Evolutionary conservation across 2,888 invertebrate species (phyloP).

Genomic region (Orchesella flavescens): DNA sequence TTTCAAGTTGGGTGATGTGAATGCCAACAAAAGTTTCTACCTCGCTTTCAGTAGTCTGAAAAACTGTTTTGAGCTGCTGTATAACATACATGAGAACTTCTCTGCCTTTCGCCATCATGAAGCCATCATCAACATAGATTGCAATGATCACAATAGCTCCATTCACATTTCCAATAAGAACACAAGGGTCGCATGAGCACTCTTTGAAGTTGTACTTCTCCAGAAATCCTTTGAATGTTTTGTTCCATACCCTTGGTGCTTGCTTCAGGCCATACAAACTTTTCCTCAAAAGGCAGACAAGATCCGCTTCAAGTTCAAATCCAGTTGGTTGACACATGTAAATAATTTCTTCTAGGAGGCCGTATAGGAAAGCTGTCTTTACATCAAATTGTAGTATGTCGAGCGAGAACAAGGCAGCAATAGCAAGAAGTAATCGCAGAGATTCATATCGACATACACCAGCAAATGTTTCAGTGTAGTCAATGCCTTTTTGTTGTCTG

Average conservation of each 20-base stretch:
- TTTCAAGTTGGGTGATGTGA: neutral
- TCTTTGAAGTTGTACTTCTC: slow-evolving; percentile 34
- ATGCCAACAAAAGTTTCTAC: slow-evolving; percentile 34
- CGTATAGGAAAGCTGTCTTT: slow-evolving; percentile 53
- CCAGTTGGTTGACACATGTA: slow-evolving; percentile 65
- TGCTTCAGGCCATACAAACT: slow-evolving; percentile 69
- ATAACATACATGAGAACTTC: neutral
- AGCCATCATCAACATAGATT: slow-evolving; percentile 11
- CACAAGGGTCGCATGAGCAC: slow-evolving; percentile 53
- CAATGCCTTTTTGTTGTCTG: slow-evolving; percentile 50
- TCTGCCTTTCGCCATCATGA: too few relatives aligned
- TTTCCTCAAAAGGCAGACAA: slow-evolving; percentile 60
- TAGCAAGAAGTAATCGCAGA: slow-evolving; percentile 14
- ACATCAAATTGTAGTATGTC: slow-evolving; percentile 43
- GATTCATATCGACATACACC: slow-evolving; percentile 53
- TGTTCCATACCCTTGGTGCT: slow-evolving; percentile 66
- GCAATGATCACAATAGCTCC: neutral
- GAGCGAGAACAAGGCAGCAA: slow-evolving; percentile 33
- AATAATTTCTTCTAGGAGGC: slow-evolving; percentile 40
- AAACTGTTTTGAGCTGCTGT: neutral
- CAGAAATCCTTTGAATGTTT: slow-evolving; percentile 51
- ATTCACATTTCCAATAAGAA: slow-evolving; percentile 18
- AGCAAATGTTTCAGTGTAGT: slow-evolving; percentile 54
- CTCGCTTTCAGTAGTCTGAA: neutral
- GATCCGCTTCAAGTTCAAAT: slow-evolving; percentile 23